Conservation (phyloP, 2,888 invertebrate genomes). For the Blomia tropicalis region DNA sequence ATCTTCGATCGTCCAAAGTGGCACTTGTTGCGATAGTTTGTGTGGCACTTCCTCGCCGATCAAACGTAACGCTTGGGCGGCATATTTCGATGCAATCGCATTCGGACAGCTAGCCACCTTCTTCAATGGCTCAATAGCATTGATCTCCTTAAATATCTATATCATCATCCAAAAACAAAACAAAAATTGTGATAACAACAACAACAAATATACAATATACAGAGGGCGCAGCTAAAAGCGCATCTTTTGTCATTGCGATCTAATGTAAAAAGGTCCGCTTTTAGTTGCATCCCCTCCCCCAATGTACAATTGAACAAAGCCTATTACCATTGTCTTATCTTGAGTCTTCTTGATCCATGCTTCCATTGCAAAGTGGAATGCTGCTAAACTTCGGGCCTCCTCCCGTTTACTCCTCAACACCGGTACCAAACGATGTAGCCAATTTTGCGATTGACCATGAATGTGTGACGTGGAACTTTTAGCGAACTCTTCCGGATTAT, state of each 20-base stretch:
- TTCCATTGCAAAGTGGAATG: constrained; percentile 97
- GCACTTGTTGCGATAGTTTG: constrained; percentile 91
- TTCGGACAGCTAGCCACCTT: constrained; percentile 93
- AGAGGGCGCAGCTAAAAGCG: no score
- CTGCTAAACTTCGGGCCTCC: constrained; percentile 87
- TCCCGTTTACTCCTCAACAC: constrained; percentile 83
- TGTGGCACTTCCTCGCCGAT: constrained; percentile 96
- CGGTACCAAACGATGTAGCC: constrained; percentile 80
- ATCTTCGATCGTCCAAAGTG: constrained; percentile 89
- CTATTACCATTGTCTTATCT: constrained; percentile 52
- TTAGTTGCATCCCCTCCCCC: background rate
- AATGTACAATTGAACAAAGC: background rate
- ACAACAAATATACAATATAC: no score
- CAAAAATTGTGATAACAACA: background rate
- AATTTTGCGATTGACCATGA: constrained; percentile 86
- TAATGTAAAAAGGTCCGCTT: background rate
- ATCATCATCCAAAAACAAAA: no score
- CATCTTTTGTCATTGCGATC: background rate
- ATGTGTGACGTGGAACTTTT: constrained; percentile 76
- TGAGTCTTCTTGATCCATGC: constrained; percentile 91
- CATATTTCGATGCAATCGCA: constrained; percentile 90
- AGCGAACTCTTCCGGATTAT: constrained; percentile 88
- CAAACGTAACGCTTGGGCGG: constrained; percentile 70
- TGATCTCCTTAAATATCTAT: constrained; percentile 72
- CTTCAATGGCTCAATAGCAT: constrained; percentile 83